Conservation (phyloP, 2,888 invertebrate species). For the Taenaris catops region DNA sequence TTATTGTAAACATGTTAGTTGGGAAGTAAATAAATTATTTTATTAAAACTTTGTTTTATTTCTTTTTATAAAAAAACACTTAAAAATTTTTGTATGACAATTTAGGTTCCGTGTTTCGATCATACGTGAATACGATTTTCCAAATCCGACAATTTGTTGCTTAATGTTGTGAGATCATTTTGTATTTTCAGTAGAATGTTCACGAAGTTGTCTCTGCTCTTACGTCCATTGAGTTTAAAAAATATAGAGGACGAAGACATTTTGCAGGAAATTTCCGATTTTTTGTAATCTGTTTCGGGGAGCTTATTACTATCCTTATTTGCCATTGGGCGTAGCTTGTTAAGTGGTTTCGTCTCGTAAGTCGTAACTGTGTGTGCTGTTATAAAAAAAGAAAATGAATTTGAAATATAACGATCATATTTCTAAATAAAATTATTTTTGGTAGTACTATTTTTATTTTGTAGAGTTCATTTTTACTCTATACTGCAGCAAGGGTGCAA, state of each 20-base stretch:
- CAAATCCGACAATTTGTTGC: slow-evolving; percentile 50
- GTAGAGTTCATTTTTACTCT: no score
- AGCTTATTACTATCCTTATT: slow-evolving; percentile 23
- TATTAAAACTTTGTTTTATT: no score
- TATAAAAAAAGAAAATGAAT: no score
- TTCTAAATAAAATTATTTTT: slow-evolving; percentile 1
- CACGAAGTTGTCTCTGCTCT: slow-evolving; percentile 54
- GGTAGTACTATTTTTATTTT: no score
- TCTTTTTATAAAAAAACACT: no score
- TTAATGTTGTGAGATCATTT: slow-evolving; percentile 50
- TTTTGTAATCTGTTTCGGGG: slow-evolving; percentile 35
- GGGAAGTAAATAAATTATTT: no score
- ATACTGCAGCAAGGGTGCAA: no score
- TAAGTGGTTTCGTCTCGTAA: slow-evolving; percentile 32
- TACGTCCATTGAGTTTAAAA: slow-evolving; percentile 46
- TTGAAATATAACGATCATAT: no score
- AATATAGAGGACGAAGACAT: slow-evolving; percentile 50
- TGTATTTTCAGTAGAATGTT: slow-evolving; percentile 61
- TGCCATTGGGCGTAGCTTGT: slow-evolving; percentile 29
- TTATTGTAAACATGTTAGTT: no score
- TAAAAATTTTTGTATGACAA: no score
- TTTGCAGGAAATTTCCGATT: slow-evolving; percentile 45
- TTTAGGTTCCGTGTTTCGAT: no score
- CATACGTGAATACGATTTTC: slow-evolving; percentile 45
- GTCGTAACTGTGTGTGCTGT: slow-evolving; percentile 35